Evolutionary conservation across 2,113 vertebrate genomes (phyloP), one percentile per base, ranked within the genome.

Genomic region (Cynopterus brachyotis): DNA sequence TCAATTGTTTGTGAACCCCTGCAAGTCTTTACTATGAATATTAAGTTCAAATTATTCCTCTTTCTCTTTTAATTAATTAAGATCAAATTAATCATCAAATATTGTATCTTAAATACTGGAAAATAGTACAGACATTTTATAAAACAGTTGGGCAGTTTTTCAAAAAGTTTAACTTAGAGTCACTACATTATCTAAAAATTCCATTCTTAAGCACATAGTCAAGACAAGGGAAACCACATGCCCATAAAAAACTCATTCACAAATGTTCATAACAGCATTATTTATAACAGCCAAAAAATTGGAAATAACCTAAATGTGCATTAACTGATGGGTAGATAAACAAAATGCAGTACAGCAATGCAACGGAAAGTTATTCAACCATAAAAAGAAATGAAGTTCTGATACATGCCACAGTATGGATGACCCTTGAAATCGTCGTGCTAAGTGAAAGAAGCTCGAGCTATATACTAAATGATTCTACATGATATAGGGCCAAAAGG

Each of bases 341-440:
- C 42, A 94, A 91, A 92, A 88, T 62, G 47, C 62, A 64, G 40
- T 60, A 30, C 35, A 78, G 35, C 42, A 40, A 70, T 22, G 35
- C 26, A 64, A 84, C 28, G 57, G 37, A 91, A 96, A 94, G 93
- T 96, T 95, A 96, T 60, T 81, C 64, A 91, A 75, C 53, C 53
- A 53, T 85, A 80, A 82, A 94, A 89, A 94, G 40, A 8, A 91
- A 78, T 66, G 16, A 32, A 67, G 42, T 35, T 69, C 26, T 94
- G 73, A 64, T 86, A 66, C 37, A 66, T 60, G 32, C 24, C 30
- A 87, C 30, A 32, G 15, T n/a, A 69, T 15, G 12, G 17, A 70
- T 50, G 59, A 66, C 66, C 3, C 78, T 78, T 89, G 35, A 95
- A 64, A 92, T 20, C 37, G n/a, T n/a, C 42, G 40, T 17, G 50